Percentiles rank a stretch among this genome's conserved stretches.
phyloP scores from a whole-genome alignment of 2,797 vertebrate genomes.

The Catamblyrhynchus diadema region DNA sequence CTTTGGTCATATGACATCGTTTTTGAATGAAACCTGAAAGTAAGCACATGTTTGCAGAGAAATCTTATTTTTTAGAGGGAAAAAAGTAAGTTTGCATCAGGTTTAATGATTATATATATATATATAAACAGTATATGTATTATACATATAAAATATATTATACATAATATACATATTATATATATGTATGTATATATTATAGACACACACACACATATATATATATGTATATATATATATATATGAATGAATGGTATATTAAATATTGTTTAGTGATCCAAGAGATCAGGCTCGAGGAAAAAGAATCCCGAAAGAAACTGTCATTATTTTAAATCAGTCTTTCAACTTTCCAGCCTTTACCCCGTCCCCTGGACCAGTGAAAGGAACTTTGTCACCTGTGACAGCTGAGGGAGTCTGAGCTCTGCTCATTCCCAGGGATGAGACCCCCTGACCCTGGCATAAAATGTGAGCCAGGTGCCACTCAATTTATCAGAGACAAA shows the following conservation, averaged over 20 bases:
- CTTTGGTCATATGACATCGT: not conserved
- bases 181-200: not conserved
- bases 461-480: not conserved
- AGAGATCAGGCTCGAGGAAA: not conserved
- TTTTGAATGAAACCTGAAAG: not conserved
- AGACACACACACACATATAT: too few relatives aligned
- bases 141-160: not conserved
- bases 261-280: not conserved
- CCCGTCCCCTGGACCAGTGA: not conserved
- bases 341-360: not conserved
- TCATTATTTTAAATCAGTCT: not conserved
- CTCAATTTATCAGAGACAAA: not conserved
- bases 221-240: not conserved
- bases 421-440: not conserved
- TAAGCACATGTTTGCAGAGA: rapidly evolving
- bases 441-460: not conserved
- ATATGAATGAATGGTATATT: not conserved
- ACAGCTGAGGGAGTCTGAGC: not conserved
- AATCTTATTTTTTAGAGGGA: not conserved
- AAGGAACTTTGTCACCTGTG: not conserved
- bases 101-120: not conserved
- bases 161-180: too few relatives aligned
- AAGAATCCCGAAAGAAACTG: not conserved
- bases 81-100: not conserved
- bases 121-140: too few relatives aligned